phyloP scores from a whole-genome alignment of 2,113 vertebrate genomes.

The Penelope pileata region DNA sequence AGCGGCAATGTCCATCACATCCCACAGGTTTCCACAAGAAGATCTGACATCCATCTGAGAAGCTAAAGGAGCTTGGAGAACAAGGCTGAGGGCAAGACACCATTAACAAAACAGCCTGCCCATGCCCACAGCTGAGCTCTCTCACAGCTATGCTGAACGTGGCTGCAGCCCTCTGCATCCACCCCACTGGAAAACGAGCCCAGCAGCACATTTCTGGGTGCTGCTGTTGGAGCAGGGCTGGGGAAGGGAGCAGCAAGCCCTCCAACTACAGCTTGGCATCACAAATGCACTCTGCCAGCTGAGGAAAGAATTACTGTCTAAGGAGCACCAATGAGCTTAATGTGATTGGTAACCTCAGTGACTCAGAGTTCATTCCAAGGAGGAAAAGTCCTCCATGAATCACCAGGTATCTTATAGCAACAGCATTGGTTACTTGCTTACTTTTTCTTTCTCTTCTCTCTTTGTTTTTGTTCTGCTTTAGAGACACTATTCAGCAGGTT shows the following conservation, averaged over 20 bases:
- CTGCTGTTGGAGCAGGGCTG: background rate
- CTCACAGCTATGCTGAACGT: background rate
- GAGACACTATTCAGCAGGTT: background rate
- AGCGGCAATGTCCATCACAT: fast-evolving
- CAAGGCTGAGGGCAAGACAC: background rate
- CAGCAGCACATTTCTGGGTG: background rate
- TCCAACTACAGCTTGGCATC: background rate
- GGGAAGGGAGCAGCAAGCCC: background rate
- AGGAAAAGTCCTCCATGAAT: background rate
- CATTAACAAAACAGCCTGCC: background rate
- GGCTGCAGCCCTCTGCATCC: background rate
- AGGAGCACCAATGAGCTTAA: background rate
- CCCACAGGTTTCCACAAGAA: background rate
- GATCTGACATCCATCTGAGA: background rate
- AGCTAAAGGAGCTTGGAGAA: background rate
- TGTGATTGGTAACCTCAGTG: background rate
- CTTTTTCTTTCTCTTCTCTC: background rate
- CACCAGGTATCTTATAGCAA: background rate
- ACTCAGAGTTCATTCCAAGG: background rate
- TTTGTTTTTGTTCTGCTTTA: constrained; percentile 5
- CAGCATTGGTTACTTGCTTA: background rate
- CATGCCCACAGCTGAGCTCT: background rate
- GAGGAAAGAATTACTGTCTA: background rate
- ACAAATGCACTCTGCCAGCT: background rate
- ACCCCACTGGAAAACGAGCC: background rate